Conservation (phyloP, 92 coral and sea anemone species). For the Phymanthus crucifer region DNA sequence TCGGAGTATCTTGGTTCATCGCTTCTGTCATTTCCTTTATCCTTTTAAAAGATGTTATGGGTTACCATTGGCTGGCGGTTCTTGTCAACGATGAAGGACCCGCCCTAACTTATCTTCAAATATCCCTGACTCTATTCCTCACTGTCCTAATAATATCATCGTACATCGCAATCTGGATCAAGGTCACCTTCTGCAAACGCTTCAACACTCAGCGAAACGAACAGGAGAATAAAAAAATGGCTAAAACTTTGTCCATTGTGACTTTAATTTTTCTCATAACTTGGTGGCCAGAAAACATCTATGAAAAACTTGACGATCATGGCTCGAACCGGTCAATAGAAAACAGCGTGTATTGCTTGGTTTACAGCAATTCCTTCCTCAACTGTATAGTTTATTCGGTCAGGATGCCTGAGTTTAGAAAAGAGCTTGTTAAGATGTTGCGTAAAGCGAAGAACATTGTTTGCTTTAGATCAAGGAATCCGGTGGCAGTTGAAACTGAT, state of each 20-base stretch:
- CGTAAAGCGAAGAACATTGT: background rate
- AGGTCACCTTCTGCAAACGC: background rate
- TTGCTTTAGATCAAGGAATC: background rate
- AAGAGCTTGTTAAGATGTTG: background rate
- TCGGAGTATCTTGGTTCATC: background rate
- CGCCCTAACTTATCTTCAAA: background rate
- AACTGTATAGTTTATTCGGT: conserved; percentile 1
- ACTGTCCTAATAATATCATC: background rate
- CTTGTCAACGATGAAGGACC: background rate
- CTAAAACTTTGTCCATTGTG: background rate
- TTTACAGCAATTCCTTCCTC: background rate
- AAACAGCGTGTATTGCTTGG: background rate
- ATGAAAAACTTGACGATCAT: background rate
- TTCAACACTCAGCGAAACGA: background rate
- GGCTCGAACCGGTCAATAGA: background rate
- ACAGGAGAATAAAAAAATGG: background rate
- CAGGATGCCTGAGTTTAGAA: conserved; percentile 3
- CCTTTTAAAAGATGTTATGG: background rate
- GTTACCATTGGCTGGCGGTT: background rate
- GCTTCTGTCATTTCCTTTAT: background rate
- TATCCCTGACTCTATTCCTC: background rate
- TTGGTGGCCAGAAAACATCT: background rate
- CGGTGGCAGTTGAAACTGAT: background rate
- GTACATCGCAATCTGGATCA: conserved; percentile 6
- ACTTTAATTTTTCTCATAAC: background rate